Evolutionary conservation across 2,797 vertebrate species (phyloP).

Genomic region (Notolabrus celidotus): DNA sequence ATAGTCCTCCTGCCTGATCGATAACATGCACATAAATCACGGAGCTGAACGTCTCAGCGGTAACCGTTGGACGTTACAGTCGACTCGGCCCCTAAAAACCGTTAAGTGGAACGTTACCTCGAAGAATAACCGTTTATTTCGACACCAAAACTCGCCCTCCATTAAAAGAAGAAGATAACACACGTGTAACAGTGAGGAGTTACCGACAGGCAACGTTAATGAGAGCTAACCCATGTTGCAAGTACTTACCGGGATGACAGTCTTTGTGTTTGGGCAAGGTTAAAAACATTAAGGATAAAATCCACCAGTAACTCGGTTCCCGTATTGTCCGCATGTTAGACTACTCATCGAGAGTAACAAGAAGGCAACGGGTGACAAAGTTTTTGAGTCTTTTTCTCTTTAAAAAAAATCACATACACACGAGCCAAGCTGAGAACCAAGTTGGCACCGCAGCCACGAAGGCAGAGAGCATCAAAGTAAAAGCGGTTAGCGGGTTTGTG

Average conservation of each 20-base stretch:
- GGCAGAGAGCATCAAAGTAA: slow-evolving; percentile 71
- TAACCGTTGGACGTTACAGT: slow-evolving; percentile 23
- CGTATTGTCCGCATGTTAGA: slow-evolving; percentile 97
- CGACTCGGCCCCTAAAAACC: slow-evolving; percentile 50
- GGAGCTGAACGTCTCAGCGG: slow-evolving; percentile 37
- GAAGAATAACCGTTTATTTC: background rate
- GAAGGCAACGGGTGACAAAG: slow-evolving; percentile 82
- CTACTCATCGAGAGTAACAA: slow-evolving; percentile 91
- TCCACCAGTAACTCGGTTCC: slow-evolving; percentile 94
- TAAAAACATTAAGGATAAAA: slow-evolving; percentile 93
- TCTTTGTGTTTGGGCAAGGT: slow-evolving; percentile 91
- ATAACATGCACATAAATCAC: slow-evolving; percentile 65
- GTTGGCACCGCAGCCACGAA: slow-evolving; percentile 73
- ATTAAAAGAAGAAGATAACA: background rate
- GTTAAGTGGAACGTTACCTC: slow-evolving; percentile 23
- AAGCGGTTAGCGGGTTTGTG: slow-evolving; percentile 32
- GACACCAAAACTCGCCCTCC: slow-evolving; percentile 43
- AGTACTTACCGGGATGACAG: slow-evolving; percentile 94
- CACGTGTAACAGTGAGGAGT: background rate
- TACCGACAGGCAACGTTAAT: background rate
- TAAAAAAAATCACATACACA: slow-evolving; percentile 56
- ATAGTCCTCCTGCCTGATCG: slow-evolving; percentile 62
- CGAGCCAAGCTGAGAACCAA: slow-evolving; percentile 56
- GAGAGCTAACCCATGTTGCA: slow-evolving; percentile 45
- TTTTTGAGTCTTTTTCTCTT: slow-evolving; percentile 63